phyloP scores from a whole-genome alignment of 2,888 invertebrate species.

The Protonemura montana region DNA sequence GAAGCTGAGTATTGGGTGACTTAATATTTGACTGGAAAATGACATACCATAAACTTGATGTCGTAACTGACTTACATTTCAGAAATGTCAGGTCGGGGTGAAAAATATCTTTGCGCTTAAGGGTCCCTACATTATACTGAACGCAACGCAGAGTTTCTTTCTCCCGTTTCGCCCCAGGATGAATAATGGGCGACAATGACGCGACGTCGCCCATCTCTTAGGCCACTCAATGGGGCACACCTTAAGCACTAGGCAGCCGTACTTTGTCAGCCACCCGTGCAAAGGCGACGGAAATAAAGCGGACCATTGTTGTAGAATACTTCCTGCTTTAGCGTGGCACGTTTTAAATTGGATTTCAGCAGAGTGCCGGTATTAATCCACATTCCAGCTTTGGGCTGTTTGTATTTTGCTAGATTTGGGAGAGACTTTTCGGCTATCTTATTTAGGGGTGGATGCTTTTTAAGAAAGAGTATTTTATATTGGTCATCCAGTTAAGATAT shows the following conservation, averaged over 20 bases:
- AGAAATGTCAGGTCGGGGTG: neutral
- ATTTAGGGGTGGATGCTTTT: too few species aligned
- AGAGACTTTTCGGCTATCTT: too few species aligned
- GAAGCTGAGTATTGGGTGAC: neutral
- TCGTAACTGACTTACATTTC: neutral
- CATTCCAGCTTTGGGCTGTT: neutral
- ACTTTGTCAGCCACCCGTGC: neutral
- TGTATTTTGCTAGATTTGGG: too few species aligned
- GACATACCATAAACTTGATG: neutral
- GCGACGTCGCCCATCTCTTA: too few species aligned
- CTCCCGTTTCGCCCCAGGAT: too few species aligned
- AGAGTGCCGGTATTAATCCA: neutral
- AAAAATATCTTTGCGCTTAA: neutral
- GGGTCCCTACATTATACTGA: neutral
- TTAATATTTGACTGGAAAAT: neutral
- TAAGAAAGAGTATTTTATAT: too few species aligned
- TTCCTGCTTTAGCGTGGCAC: neutral
- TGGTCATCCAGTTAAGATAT: too few species aligned
- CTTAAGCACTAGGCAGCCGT: neutral
- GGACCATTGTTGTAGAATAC: neutral
- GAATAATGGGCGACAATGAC: too few species aligned
- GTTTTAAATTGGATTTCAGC: neutral
- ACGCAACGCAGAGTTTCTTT: too few species aligned
- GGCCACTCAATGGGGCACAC: neutral
- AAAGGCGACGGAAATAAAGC: neutral